A percentile compares a stretch with the other conserved stretches of the same genome.
phyloP scores from a whole-genome alignment of 2,797 vertebrate species.

The Myotis vivesi region DNA sequence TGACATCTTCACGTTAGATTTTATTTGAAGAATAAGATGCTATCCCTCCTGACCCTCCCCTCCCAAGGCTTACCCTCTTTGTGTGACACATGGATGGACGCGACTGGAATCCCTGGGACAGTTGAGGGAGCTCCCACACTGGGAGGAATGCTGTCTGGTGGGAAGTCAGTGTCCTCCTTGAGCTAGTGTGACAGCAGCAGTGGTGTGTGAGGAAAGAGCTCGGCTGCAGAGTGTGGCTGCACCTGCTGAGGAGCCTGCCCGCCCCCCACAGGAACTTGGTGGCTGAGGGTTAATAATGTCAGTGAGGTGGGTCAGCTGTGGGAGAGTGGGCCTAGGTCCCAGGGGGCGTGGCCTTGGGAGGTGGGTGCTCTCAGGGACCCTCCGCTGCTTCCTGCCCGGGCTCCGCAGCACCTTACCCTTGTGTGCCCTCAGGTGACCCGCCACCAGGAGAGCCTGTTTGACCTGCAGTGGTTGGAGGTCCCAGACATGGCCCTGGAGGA shows the following conservation, averaged over 20 bases:
- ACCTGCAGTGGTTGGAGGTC: slow-evolving; percentile 95
- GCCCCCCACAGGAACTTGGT: background rate
- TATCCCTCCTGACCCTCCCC: background rate
- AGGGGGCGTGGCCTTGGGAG: background rate
- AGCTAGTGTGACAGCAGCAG: background rate
- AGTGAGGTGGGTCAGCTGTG: background rate
- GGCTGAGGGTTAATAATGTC: rapidly evolving
- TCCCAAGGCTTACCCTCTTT: background rate
- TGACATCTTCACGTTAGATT: background rate
- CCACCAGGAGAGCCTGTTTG: slow-evolving; percentile 97
- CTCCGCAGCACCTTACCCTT: background rate
- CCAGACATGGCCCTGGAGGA: slow-evolving; percentile 90
- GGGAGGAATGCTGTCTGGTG: background rate
- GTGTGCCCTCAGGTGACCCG: slow-evolving; percentile 91
- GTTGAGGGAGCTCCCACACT: background rate
- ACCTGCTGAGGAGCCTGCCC: rapidly evolving
- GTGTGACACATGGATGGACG: background rate
- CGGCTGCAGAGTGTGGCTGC: background rate
- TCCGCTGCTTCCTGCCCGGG: rapidly evolving
- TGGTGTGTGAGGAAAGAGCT: background rate
- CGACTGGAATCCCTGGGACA: background rate
- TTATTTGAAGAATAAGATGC: background rate
- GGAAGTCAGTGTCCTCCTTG: background rate
- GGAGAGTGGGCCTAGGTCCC: background rate
- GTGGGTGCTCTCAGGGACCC: too few relatives aligned